Percentiles rank a stretch among this genome's conserved stretches.
Evolutionary conservation across 1,140 invertebrate species (phyloP).

Genomic region (Daktulosphaira vitifoliae): DNA sequence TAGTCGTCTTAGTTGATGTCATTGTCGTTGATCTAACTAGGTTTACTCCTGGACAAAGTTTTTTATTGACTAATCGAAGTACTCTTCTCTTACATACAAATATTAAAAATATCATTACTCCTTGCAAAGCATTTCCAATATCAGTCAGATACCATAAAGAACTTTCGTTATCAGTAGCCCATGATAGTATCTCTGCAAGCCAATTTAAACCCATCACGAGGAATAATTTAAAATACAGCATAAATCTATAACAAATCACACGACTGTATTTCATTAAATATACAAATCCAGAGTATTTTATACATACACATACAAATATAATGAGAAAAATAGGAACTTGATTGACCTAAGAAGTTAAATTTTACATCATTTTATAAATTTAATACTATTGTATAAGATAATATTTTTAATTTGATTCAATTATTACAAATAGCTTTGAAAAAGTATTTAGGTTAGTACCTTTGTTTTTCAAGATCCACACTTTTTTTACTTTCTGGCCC

Average conservation of each 20-base stretch:
- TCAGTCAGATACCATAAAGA: conserved; percentile 56
- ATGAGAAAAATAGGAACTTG: too few relatives aligned
- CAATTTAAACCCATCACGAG: conserved; percentile 67
- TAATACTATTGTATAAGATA: too few relatives aligned
- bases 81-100: conserved; percentile 56
- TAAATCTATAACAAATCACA: conserved; percentile 35
- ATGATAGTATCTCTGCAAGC: conserved; percentile 60
- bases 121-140: conserved; percentile 52
- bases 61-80: conserved; percentile 26
- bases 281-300: too few relatives aligned
- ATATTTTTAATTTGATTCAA: too few relatives aligned
- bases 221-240: conserved; percentile 58
- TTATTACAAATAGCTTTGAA: background rate
- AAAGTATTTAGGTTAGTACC: too few relatives aligned
- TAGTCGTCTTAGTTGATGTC: too few relatives aligned
- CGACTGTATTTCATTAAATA: too few relatives aligned
- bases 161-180: conserved; percentile 46
- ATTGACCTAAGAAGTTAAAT: too few relatives aligned
- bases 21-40: too few relatives aligned
- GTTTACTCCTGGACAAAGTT: conserved; percentile 14
- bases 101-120: conserved; percentile 58
- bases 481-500: conserved; percentile 51
- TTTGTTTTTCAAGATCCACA: conserved; percentile 36
- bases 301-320: too few relatives aligned
- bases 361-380: too few relatives aligned